Base-by-base conservation (phyloP, 2,888 invertebrate species). In the Epirrhoe alternata region DNA sequence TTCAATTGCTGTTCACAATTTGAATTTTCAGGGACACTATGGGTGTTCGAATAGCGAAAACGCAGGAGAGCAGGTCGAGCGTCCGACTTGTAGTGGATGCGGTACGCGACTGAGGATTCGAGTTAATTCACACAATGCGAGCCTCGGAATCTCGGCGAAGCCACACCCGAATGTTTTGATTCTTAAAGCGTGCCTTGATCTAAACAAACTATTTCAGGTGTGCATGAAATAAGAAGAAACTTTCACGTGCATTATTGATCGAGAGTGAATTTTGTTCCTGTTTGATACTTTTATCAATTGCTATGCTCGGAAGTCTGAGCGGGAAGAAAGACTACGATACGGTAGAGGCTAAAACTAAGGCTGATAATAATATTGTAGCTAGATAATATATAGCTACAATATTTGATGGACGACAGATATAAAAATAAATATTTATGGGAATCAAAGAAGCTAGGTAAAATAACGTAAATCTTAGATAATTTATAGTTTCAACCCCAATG, bases 101-200 rank as follows among this genome's bases (percentile, higher is more conserved):
- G 61, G 71, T 58, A 61, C 70, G 68, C 74, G 72, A 77, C 77
- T 77, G 76, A 69, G 67, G 69, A 57, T 56, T 61, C 54, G 56
- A 54, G 53, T 31, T 62, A 59, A 72, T 70, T 72, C 69, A 62
- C 62, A 66, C 55, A 66, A 56, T 49, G 66, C 55, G 45, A 61
- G 52, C 54, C 62, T 17, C 47, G 63, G 74, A 69, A 64, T 59
- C 53, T 33, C 52, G 51, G 57, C 71, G 50, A 77, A 74, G 80
- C 88, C 89, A 88, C 89, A 85, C 89, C 89, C 89, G 77, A 74
- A 78, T 88, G 87, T 87, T 89, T 84, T 85, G 84, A 80, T 85
- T 78, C 74, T 75, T 74, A 60, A 59, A 66, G 57, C 59, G 65
- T 60, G 67, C 55, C 53, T 47, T 55, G 58, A 56, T 60, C 63